phyloP scores from a whole-genome alignment of 2,113 vertebrate species.

The Bufo gargarizans region DNA sequence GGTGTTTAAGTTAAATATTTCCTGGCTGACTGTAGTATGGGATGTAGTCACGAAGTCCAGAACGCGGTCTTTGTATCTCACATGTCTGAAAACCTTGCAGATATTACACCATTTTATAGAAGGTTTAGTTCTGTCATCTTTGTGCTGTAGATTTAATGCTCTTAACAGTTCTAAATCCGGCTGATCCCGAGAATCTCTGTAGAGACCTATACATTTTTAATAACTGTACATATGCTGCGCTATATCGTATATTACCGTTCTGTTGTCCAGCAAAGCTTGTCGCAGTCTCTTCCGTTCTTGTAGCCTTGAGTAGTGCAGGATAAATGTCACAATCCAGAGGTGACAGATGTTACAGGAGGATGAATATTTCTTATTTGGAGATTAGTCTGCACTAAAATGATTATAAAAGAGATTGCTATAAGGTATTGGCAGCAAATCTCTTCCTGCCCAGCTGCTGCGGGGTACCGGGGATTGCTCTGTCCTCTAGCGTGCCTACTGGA shows the following conservation, averaged over 20 bases:
- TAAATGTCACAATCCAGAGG: conserved; percentile 2
- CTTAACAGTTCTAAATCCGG: not conserved
- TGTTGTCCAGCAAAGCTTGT: not conserved
- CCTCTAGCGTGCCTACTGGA: not conserved
- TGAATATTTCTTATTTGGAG: conserved; percentile 11
- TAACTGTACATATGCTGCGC: too few relatives aligned
- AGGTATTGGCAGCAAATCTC: conserved; percentile 9
- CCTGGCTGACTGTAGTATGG: too few relatives aligned
- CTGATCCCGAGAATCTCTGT: not conserved
- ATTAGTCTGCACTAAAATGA: conserved; percentile 22
- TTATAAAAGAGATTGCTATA: conserved; percentile 21
- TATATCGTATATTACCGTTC: not conserved
- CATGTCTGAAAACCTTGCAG: too few relatives aligned
- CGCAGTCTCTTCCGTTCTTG: not conserved
- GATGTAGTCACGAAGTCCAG: too few relatives aligned
- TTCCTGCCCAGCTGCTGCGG: not conserved
- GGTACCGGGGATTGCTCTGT: not conserved
- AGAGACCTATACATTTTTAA: too few relatives aligned
- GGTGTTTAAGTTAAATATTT: too few relatives aligned
- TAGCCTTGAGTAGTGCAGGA: not conserved
- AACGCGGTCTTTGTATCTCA: too few relatives aligned
- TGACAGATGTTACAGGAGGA: conserved; percentile 44
- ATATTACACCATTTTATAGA: too few relatives aligned
- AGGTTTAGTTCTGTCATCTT: not conserved
- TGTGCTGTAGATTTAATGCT: not conserved